Evolutionary conservation across 1,140 invertebrate species (phyloP).

Genomic region (Sycophila sp.): DNA sequence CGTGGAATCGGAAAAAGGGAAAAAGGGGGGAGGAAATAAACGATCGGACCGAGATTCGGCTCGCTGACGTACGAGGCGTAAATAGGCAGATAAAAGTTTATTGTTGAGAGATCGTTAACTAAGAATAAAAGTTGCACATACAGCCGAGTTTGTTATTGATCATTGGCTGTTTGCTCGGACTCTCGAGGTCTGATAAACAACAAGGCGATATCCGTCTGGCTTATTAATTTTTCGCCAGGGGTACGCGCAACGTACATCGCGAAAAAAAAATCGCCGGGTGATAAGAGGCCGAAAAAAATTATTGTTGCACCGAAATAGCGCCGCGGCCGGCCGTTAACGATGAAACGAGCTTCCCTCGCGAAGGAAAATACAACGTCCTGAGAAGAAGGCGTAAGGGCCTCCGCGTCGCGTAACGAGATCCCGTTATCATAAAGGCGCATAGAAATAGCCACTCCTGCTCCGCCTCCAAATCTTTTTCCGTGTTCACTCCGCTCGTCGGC

Average conservation of each 20-base stretch:
- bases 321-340: neutral
- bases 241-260: no score
- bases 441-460: neutral
- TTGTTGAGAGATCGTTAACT: constrained; percentile 15
- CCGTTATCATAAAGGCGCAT: neutral
- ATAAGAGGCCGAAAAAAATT: neutral
- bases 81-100: constrained; percentile 1
- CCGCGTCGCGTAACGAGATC: neutral
- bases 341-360: neutral
- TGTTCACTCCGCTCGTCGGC: no score
- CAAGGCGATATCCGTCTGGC: no score
- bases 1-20: neutral
- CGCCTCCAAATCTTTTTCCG: no score
- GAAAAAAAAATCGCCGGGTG: neutral
- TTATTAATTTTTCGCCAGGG: no score
- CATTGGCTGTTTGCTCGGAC: neutral
- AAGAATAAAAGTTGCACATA: neutral
- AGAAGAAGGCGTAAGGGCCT: neutral
- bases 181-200: neutral
- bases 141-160: neutral
- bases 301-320: neutral
- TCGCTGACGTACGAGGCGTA: neutral
- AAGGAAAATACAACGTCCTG: neutral
- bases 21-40: neutral
- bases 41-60: neutral